Evolutionary conservation across 2,797 vertebrate genomes (phyloP), one percentile per base, ranked within the genome.

Genomic region (Strix occidentalis): DNA sequence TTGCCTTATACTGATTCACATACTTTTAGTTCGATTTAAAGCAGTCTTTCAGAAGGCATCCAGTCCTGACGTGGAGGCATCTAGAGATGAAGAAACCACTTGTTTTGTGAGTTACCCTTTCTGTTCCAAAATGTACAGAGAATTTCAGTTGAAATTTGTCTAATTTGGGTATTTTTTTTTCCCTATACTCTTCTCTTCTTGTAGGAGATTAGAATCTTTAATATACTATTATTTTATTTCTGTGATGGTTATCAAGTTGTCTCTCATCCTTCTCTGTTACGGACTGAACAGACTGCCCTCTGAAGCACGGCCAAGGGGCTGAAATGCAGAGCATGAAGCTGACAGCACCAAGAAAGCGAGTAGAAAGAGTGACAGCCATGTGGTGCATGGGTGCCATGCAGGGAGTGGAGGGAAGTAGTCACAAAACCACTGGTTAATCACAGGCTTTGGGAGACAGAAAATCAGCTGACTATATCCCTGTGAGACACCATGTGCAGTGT

Each of bases 401-500:
- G 21, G 11, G 4, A 0, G 0, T 24, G 37, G 69, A 77, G 21
- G 24, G 31, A 46, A 46, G 35, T 81, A 54, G 24, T 88, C 58
- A 54, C 21, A 58, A 57, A 53, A 6, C 19, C 21, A 28, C 26
- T 33, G 19, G 18, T 70, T 78, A 50, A 25, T 50, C 51, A 50
- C 0, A 0, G 39, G n/a, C 16, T 48, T 75, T 86, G 31, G 25
- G 46, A 81, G 89, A 37, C 25, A 77, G 39, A 66, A 89, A 92
- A 57, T 20, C 41, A 19, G 1, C 15, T 46, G 18, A 77, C 20
- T 43, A 4, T 39, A 35, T 31, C 51, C 29, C 33, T 58, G 7
- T 3, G 3, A 80, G 57, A 17, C 51, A 29, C 1, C 1, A 0
- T 0, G 5, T 17, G 23, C 0, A 2, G 21, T 33, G 18, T 85